Conservation (phyloP, 2,888 invertebrate genomes). For the Pyralis farinalis region DNA sequence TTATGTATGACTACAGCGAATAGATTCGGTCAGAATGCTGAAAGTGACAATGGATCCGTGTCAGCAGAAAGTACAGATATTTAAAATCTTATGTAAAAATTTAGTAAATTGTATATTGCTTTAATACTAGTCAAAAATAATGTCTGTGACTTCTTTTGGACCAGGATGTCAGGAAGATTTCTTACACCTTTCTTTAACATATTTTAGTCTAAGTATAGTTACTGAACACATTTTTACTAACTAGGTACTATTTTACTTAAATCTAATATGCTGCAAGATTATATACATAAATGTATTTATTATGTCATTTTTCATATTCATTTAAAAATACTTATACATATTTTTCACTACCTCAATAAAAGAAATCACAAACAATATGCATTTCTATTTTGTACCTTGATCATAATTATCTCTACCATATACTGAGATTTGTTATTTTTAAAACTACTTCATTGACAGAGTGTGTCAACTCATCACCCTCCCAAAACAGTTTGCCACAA, state of each 20-base stretch:
- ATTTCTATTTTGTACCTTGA: constrained; percentile 21
- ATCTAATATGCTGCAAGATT: neutral
- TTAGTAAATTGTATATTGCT: constrained; percentile 6
- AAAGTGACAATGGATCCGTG: no score
- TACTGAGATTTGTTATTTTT: constrained; percentile 33
- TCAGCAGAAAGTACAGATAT: no score
- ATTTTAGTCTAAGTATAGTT: constrained; percentile 2
- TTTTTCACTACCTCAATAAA: constrained; percentile 12
- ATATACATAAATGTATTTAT: neutral
- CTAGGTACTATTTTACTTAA: neutral
- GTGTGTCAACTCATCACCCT: constrained; percentile 59
- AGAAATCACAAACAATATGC: constrained; percentile 3
- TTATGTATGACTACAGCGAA: no score
- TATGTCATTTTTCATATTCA: no score
- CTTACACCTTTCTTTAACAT: neutral
- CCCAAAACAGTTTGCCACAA: constrained; percentile 90
- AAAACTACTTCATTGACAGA: constrained; percentile 39
- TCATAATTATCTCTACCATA: constrained; percentile 21
- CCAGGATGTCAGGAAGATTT: constrained; percentile 3
- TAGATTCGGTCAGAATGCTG: no score
- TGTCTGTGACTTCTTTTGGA: constrained; percentile 4
- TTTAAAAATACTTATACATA: neutral
- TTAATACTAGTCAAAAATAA: neutral
- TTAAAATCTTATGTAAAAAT: no score
- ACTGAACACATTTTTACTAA: constrained; percentile 8